Percentiles rank a stretch among this genome's conserved stretches.
phyloP scores from a whole-genome alignment of 2,113 vertebrate genomes.

The Arothron firmamentum region DNA sequence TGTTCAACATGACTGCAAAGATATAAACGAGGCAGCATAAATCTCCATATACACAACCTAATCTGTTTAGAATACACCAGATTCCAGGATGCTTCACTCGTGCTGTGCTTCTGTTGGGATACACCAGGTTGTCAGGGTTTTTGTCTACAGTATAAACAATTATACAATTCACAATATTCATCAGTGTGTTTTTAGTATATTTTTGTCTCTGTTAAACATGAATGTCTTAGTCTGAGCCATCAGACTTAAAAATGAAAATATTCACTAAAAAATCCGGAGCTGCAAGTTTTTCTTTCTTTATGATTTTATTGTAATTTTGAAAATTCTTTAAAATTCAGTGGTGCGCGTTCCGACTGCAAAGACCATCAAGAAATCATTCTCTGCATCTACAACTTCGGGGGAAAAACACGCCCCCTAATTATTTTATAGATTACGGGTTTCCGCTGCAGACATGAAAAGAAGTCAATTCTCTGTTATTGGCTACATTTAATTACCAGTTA shows the following conservation, averaged over 20 bases:
- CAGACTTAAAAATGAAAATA: too few species aligned
- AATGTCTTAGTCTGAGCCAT: too few species aligned
- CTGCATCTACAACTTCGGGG: not conserved
- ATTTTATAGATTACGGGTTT: not conserved
- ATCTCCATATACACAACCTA: slow-evolving; percentile 25
- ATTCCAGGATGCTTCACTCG: not conserved
- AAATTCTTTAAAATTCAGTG: too few species aligned
- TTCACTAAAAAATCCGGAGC: too few species aligned
- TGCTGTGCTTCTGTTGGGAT: not conserved
- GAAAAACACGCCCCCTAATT: slow-evolving; percentile 1
- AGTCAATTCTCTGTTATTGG: slow-evolving; percentile 6
- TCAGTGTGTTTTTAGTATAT: too few species aligned
- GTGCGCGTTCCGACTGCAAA: too few species aligned
- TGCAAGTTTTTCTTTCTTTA: too few species aligned
- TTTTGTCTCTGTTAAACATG: too few species aligned
- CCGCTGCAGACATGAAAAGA: not conserved
- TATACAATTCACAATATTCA: not conserved
- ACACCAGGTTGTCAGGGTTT: slow-evolving; percentile 25
- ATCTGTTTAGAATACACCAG: slow-evolving; percentile 37
- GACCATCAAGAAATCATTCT: too few species aligned
- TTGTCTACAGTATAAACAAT: not conserved
- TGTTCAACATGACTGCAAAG: slow-evolving; percentile 30
- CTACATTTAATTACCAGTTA: slow-evolving; percentile 2
- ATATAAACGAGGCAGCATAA: slow-evolving; percentile 19
- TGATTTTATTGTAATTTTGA: too few species aligned